A percentile compares a stretch with the other conserved stretches of the same genome.
Conservation (phyloP, 53 echinoderm and acorn worm species). For the Glandiceps talaboti region DNA sequence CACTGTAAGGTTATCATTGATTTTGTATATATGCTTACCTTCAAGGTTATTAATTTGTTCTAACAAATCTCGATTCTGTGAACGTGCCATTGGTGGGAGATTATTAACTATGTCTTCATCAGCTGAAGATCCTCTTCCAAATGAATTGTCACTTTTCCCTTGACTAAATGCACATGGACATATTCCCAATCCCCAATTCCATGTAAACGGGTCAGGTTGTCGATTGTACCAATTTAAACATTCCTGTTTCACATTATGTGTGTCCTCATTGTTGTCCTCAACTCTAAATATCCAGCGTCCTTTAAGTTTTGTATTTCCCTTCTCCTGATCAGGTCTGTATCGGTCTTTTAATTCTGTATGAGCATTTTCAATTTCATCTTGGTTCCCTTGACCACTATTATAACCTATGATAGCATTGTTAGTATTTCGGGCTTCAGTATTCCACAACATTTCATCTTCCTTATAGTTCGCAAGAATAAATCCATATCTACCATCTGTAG, state of each 20-base stretch:
- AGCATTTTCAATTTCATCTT: not conserved
- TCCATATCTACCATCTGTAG: constrained; percentile 30
- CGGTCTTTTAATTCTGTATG: not conserved
- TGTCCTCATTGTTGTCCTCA: not conserved
- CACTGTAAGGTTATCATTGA: too few species aligned
- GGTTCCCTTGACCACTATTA: not conserved
- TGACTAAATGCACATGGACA: not conserved
- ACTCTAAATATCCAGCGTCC: constrained; percentile 1
- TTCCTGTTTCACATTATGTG: not conserved
- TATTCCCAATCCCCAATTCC: not conserved
- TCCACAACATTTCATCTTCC: constrained; percentile 31
- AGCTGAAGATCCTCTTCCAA: constrained; percentile 7
- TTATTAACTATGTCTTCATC: not conserved
- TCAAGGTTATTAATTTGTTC: not conserved
- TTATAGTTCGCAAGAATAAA: constrained; percentile 24
- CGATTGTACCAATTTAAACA: constrained; percentile 4
- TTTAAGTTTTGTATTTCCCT: not conserved
- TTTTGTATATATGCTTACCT: too few species aligned
- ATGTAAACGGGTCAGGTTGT: not conserved
- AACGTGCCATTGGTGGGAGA: not conserved
- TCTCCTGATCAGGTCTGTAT: constrained; percentile 4
- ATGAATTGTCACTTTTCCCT: constrained; percentile 3
- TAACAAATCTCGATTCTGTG: not conserved
- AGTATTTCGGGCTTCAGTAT: constrained; percentile 2
- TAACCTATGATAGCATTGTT: constrained; percentile 30